Evolutionary conservation across 23 tunicate species (phyloP).

Genomic region (Ascidia mentula): DNA sequence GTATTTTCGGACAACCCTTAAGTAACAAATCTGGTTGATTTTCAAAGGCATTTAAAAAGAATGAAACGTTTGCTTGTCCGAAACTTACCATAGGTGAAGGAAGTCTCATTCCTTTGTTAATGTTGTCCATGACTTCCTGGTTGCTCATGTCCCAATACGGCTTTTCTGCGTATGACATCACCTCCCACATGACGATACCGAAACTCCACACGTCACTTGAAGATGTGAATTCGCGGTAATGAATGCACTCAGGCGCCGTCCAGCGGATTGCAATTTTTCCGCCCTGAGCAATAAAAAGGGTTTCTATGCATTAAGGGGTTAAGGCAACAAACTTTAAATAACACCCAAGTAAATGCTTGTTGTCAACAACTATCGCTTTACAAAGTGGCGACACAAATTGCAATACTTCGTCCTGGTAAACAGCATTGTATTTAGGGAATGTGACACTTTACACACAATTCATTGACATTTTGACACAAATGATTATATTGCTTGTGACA

Average conservation of each 20-base stretch:
- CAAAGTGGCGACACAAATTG: too few species aligned
- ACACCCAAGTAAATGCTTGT: too few species aligned
- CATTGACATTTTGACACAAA: too few species aligned
- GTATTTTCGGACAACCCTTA: slow-evolving; percentile 80
- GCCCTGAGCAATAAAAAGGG: slow-evolving; percentile 58
- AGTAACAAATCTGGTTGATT: background rate
- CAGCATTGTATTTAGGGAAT: too few species aligned
- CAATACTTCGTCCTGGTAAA: too few species aligned
- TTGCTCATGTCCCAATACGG: slow-evolving; percentile 99
- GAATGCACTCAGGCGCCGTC: slow-evolving; percentile 98
- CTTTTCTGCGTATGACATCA: slow-evolving; percentile 98
- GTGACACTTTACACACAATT: too few species aligned
- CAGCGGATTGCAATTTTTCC: slow-evolving; percentile 99
- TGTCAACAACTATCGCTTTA: too few species aligned
- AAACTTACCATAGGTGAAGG: slow-evolving; percentile 85
- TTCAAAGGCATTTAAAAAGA: background rate
- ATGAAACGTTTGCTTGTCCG: background rate
- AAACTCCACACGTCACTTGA: slow-evolving; percentile 99
- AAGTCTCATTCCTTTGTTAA: slow-evolving; percentile 82
- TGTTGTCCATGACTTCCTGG: slow-evolving; percentile 68
- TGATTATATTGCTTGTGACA: too few species aligned
- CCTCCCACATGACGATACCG: slow-evolving; percentile 98
- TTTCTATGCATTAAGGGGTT: too few species aligned
- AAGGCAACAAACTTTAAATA: too few species aligned
- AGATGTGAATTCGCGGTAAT: slow-evolving; percentile 66